These are phyloP conservation scores for Xenopus petersii DNA, from an alignment of 2,797 vertebrate species.

Conservation along the genomic window DNA sequence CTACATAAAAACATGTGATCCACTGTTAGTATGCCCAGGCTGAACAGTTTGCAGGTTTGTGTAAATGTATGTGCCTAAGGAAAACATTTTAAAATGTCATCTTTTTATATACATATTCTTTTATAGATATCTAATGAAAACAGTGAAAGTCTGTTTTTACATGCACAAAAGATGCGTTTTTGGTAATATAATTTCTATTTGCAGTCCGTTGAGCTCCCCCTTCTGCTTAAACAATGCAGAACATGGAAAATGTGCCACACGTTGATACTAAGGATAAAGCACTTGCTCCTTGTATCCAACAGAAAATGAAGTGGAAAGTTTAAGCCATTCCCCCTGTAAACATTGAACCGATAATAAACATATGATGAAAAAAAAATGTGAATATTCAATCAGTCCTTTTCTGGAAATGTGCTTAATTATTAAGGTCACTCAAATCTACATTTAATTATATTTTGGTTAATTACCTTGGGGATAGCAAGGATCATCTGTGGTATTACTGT, in stretches of 20 bases:
- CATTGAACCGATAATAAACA: background rate
- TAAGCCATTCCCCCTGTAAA: too few relatives aligned
- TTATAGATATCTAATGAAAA: too few relatives aligned
- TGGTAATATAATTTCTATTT: constrained; percentile 32
- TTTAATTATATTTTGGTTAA: constrained; percentile 8
- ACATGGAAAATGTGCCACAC: constrained; percentile 3
- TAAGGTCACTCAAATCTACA: constrained; percentile 9
- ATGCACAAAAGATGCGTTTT: background rate
- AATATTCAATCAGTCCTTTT: background rate
- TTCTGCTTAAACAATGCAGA: constrained; percentile 45
- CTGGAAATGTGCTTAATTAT: constrained; percentile 5
- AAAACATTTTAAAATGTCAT: too few relatives aligned
- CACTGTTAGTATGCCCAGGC: too few relatives aligned
- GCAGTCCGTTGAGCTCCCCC: constrained; percentile 45
- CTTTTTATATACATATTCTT: too few relatives aligned
- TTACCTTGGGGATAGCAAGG: constrained; percentile 7
- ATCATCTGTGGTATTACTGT: constrained; percentile 9
- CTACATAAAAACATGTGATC: too few relatives aligned
- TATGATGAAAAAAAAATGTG: background rate
- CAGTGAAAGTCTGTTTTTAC: too few relatives aligned
- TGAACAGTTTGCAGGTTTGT: too few relatives aligned
- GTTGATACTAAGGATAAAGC: background rate
- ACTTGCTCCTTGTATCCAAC: too few relatives aligned
- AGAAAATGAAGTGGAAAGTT: too few relatives aligned
- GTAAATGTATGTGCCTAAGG: too few relatives aligned